phyloP scores from a whole-genome alignment of 2,888 invertebrate species.

The Brachypalpus laphriformis region DNA sequence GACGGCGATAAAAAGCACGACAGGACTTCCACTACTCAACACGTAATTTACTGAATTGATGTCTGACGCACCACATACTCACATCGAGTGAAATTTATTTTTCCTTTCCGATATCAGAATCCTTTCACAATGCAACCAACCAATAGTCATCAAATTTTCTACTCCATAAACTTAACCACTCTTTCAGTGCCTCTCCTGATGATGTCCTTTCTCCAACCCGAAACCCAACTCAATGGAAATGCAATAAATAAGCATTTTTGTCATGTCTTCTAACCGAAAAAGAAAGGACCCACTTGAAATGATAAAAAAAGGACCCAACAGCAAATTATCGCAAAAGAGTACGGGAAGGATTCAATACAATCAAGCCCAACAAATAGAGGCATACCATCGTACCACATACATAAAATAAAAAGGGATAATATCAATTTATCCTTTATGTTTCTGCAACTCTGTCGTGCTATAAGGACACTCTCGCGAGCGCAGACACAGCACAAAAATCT shows the following conservation, averaged over 20 bases:
- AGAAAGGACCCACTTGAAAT: constrained; percentile 57
- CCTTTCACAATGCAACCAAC: constrained; percentile 55
- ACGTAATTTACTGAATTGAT: constrained; percentile 47
- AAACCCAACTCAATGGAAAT: constrained; percentile 54
- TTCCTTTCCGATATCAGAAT: constrained; percentile 12
- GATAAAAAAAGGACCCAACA: constrained; percentile 46
- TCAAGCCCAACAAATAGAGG: constrained; percentile 56
- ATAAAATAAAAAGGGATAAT: constrained; percentile 69
- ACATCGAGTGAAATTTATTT: constrained; percentile 21
- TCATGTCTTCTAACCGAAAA: constrained; percentile 57
- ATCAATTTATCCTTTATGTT: constrained; percentile 72
- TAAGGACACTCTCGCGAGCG: constrained; percentile 56
- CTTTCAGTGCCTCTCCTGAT: constrained; percentile 9
- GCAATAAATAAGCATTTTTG: constrained; percentile 71
- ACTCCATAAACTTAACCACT: constrained; percentile 65
- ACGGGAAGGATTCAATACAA: constrained; percentile 59
- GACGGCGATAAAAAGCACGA: constrained; percentile 40
- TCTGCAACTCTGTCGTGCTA: constrained; percentile 37
- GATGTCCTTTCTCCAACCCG: constrained; percentile 16
- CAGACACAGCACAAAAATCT: constrained; percentile 62
- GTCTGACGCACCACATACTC: neutral
- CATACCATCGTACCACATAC: constrained; percentile 31
- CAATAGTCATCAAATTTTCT: constrained; percentile 66
- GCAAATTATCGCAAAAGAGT: constrained; percentile 52
- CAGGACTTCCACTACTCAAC: constrained; percentile 55